Conservation (phyloP, 2,888 invertebrate species). For the Oscheius sp. region DNA sequence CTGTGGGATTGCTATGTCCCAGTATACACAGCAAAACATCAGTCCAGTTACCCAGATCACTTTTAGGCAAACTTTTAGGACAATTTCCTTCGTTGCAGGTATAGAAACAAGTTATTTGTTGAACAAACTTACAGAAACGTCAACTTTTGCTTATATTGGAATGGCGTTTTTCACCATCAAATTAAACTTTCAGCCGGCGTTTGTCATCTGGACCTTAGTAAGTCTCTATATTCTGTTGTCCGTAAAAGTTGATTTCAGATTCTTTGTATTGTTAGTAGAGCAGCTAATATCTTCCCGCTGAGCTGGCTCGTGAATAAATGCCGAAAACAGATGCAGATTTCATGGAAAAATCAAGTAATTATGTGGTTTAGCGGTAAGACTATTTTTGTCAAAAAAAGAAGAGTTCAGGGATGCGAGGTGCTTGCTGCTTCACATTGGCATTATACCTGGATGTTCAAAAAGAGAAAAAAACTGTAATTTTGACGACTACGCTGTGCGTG, state of each 20-base stretch:
- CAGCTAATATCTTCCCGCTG: slow-evolving; percentile 94
- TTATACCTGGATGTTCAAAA: slow-evolving; percentile 88
- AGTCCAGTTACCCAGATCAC: slow-evolving; percentile 98
- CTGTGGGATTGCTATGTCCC: slow-evolving; percentile 99
- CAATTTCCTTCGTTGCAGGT: slow-evolving; percentile 89
- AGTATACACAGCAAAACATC: slow-evolving; percentile 97
- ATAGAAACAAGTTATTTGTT: background rate
- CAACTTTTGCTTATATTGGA: slow-evolving; percentile 97
- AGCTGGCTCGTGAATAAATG: slow-evolving; percentile 92
- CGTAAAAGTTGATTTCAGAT: slow-evolving; percentile 71
- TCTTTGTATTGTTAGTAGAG: slow-evolving; percentile 88
- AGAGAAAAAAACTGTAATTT: slow-evolving; percentile 92
- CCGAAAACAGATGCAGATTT: slow-evolving; percentile 83
- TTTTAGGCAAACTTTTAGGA: slow-evolving; percentile 97
- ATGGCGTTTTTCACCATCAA: slow-evolving; percentile 92
- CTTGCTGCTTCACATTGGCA: slow-evolving; percentile 95
- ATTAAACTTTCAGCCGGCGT: slow-evolving; percentile 85
- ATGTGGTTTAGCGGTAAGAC: slow-evolving; percentile 96
- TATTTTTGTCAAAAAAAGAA: background rate
- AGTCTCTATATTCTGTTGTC: slow-evolving; percentile 56
- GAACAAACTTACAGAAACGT: slow-evolving; percentile 79
- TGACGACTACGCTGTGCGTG: slow-evolving; percentile 96
- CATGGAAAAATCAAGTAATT: slow-evolving; percentile 96
- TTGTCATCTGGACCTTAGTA: slow-evolving; percentile 91
- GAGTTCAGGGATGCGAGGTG: slow-evolving; percentile 82